Evolutionary conservation across 1,140 invertebrate species (phyloP).

Genomic region (Whitmania pigra): DNA sequence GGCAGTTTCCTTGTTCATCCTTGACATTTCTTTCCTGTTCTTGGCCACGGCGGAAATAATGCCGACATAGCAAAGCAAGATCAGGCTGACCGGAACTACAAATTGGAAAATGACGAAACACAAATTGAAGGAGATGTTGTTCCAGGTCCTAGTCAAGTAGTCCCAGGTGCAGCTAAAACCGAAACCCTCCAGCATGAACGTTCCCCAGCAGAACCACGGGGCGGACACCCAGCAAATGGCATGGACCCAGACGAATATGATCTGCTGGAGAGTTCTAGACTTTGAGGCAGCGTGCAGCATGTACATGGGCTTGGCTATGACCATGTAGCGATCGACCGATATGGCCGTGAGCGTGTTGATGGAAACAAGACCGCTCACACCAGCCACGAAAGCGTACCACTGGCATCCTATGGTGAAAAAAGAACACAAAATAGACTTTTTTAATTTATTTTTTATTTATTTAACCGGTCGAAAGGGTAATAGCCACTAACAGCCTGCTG

Average conservation of each 20-base stretch:
- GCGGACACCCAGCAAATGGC: conserved; percentile 55
- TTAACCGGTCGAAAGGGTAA: too few relatives aligned
- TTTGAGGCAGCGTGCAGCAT: conserved; percentile 3
- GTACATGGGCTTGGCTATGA: conserved; percentile 46
- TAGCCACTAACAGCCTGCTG: too few relatives aligned
- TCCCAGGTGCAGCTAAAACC: conserved; percentile 74
- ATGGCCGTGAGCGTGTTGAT: conserved; percentile 70
- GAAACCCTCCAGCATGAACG: conserved; percentile 71
- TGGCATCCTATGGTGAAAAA: conserved; percentile 55
- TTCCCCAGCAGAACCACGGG: conserved; percentile 63
- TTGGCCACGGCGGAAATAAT: conserved; percentile 59
- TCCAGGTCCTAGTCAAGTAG: conserved; percentile 54
- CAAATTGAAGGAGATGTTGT: conserved; percentile 42
- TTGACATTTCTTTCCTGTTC: conserved; percentile 63
- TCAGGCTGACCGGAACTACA: conserved; percentile 53
- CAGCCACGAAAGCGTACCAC: conserved; percentile 60
- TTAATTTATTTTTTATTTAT: too few relatives aligned
- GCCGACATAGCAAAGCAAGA: conserved; percentile 56
- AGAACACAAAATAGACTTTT: too few relatives aligned
- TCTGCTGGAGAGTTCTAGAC: conserved; percentile 41
- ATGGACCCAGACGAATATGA: conserved; percentile 57
- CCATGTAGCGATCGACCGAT: conserved; percentile 65
- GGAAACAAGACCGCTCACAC: conserved; percentile 60
- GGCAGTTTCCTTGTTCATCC: conserved; percentile 34
- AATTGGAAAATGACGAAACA: conserved; percentile 35